A percentile compares a stretch with the other conserved stretches of the same genome.
Evolutionary conservation across 1,140 invertebrate species (phyloP).

Genomic region (Aphelenchoides avenae): DNA sequence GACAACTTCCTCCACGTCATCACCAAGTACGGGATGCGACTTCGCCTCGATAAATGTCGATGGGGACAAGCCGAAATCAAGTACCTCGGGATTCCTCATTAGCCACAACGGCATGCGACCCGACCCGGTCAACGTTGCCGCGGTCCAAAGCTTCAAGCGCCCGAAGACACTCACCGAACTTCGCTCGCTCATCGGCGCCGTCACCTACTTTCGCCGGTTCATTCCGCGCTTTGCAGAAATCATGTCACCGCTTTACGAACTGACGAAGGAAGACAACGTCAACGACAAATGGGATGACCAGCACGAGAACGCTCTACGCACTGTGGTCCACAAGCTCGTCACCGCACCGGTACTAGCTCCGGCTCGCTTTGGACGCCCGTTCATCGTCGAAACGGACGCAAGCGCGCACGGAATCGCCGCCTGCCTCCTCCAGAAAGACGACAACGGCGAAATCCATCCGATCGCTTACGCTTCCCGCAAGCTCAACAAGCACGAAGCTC

Average conservation of each 20-base stretch:
- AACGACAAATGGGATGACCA: not conserved
- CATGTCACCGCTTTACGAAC: slow-evolving; percentile 14
- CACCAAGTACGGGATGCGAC: slow-evolving; percentile 1
- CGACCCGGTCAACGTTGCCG: slow-evolving; percentile 8
- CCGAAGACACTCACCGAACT: slow-evolving; percentile 26
- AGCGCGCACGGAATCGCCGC: slow-evolving; percentile 7
- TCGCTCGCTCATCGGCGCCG: slow-evolving; percentile 13
- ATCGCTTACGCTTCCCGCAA: slow-evolving; percentile 11
- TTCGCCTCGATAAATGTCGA: slow-evolving; percentile 19
- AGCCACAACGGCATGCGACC: slow-evolving; percentile 8
- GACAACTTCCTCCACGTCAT: slow-evolving; percentile 7
- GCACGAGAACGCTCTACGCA: slow-evolving; percentile 17
- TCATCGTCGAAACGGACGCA: slow-evolving; percentile 21
- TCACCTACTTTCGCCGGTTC: slow-evolving; percentile 24
- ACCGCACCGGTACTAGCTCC: slow-evolving; percentile 17
- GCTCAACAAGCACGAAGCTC: slow-evolving; percentile 21
- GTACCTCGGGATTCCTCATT: slow-evolving; percentile 21
- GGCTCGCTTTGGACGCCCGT: slow-evolving; percentile 24
- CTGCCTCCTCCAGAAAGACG: slow-evolving; percentile 14
- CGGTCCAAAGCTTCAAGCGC: slow-evolving; percentile 1
- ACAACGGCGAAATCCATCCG: slow-evolving; percentile 13
- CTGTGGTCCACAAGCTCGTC: not conserved
- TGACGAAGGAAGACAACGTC: slow-evolving; percentile 20
- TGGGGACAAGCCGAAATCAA: slow-evolving; percentile 5
- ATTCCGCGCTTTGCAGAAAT: slow-evolving; percentile 12